Evolutionary conservation across 2,888 invertebrate genomes (phyloP).

Genomic region (Pasiphila rectangulata): DNA sequence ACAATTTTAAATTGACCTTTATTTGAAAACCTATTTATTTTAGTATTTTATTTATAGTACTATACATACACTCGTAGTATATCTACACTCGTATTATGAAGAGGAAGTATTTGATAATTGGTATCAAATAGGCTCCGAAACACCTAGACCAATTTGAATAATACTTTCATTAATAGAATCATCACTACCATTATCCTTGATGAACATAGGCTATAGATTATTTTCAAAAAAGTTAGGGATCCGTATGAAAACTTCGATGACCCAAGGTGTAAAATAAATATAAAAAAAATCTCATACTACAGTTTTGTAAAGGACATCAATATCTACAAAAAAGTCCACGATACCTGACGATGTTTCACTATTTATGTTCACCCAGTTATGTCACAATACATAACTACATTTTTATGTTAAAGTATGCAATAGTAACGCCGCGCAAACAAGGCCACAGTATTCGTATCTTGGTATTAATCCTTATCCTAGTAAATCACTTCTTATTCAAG

Average conservation of each 20-base stretch:
- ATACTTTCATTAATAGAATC: neutral
- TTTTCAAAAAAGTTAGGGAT: too few relatives aligned
- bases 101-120: neutral
- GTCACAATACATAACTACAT: neutral
- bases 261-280: neutral
- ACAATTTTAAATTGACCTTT: neutral
- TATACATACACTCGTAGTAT: too few relatives aligned
- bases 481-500: neutral
- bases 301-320: slow-evolving; percentile 7
- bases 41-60: neutral
- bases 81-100: too few relatives aligned
- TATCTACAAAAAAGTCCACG: slow-evolving; percentile 8
- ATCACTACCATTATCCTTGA: neutral
- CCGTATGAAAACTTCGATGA: too few relatives aligned
- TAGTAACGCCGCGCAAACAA: neutral
- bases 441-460: neutral
- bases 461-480: neutral
- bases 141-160: too few relatives aligned
- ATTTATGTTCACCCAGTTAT: slow-evolving; percentile 1
- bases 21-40: neutral
- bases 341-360: slow-evolving; percentile 2
- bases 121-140: neutral
- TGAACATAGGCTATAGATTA: neutral
- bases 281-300: neutral
- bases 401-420: neutral